A percentile compares a stretch with the other conserved stretches of the same genome.
Evolutionary conservation across 2,888 invertebrate species (phyloP).

Genomic region (Cephus pulcher): DNA sequence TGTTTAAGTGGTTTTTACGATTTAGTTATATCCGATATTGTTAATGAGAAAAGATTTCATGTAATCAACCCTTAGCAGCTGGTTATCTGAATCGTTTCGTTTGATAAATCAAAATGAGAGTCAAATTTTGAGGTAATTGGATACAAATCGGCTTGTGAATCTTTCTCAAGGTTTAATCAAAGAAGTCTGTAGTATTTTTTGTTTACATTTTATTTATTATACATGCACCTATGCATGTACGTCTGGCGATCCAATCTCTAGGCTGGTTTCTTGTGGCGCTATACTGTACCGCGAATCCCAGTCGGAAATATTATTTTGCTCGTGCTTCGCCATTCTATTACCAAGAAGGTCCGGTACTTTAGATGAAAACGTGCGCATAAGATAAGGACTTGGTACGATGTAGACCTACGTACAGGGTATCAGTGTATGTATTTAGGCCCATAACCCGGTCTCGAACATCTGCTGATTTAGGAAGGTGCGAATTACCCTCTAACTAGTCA

Average conservation of each 20-base stretch:
- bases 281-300: neutral
- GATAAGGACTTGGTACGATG: slow-evolving; percentile 9
- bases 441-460: neutral
- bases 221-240: neutral
- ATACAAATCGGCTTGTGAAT: neutral
- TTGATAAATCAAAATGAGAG: neutral
- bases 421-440: neutral
- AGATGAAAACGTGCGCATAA: slow-evolving; percentile 20
- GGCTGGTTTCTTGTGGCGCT: neutral
- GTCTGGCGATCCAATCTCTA: slow-evolving; percentile 3
- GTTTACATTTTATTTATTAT: neutral
- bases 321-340: slow-evolving; percentile 10
- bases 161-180: neutral
- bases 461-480: slow-evolving; percentile 34
- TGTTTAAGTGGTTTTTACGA: neutral
- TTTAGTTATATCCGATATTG: neutral
- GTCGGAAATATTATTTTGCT: neutral
- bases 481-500: slow-evolving; percentile 29
- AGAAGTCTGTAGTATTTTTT: neutral
- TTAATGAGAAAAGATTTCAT: neutral
- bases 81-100: neutral
- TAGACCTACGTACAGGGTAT: slow-evolving; percentile 6
- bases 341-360: slow-evolving; percentile 17
- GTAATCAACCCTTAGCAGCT: neutral
- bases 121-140: neutral